These are phyloP conservation scores for Typhlomys cinereus DNA, from an alignment of 2,113 vertebrate species.

Conservation along the genomic window DNA sequence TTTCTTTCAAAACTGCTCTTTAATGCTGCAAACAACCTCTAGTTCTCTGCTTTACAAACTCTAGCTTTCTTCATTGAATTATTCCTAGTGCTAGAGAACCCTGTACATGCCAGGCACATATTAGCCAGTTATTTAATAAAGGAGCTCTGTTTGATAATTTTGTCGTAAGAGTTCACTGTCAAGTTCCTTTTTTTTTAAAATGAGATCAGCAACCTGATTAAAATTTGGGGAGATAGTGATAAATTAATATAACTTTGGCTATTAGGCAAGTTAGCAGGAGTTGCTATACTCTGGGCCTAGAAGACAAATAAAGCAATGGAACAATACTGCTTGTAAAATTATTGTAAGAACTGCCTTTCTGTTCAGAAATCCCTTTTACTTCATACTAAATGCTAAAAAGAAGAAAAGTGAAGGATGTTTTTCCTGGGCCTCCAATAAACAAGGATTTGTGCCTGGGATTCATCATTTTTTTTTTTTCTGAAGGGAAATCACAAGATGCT, in stretches of 20 bases:
- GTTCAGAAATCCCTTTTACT: background rate
- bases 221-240: background rate
- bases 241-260: background rate
- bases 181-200: background rate
- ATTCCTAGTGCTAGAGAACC: background rate
- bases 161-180: background rate
- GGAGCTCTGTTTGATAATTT: background rate
- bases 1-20: background rate
- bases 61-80: background rate
- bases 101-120: background rate
- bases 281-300: background rate
- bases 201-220: background rate
- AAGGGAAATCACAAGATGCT: background rate
- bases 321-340: background rate
- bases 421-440: conserved; percentile 1
- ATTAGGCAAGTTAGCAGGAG: conserved; percentile 4
- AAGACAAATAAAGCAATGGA: background rate
- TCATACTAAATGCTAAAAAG: background rate
- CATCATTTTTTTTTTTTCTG: background rate
- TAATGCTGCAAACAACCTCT: background rate
- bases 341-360: background rate
- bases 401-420: background rate
- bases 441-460: background rate
- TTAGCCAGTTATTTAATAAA: conserved; percentile 3
- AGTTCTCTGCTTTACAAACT: background rate